These are phyloP conservation scores for Telmatochromis bifrenatus DNA, from an alignment of 2,113 vertebrate genomes.

Conservation along the genomic window DNA sequence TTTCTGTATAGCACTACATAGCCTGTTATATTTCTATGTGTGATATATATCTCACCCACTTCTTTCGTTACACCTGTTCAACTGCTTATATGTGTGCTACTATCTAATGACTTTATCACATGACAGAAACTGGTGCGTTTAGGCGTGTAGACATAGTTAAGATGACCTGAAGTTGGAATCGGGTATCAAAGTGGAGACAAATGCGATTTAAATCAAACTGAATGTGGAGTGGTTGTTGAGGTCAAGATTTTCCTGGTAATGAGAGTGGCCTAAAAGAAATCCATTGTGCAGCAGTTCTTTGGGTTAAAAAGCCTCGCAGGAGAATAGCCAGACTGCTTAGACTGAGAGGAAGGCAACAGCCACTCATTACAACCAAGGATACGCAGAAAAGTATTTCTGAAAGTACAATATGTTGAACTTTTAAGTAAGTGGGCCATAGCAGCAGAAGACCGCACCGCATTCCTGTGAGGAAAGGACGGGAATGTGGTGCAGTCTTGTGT, in stretches of 20 bases:
- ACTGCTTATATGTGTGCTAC: neutral
- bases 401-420: neutral
- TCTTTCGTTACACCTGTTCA: neutral
- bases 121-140: neutral
- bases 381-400: neutral
- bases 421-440: neutral
- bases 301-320: neutral
- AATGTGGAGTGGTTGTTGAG: neutral
- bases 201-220: neutral
- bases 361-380: neutral
- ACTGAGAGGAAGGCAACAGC: neutral
- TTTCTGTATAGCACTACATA: neutral
- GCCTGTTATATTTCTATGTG: neutral
- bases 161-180: neutral
- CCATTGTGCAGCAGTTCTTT: neutral
- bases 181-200: neutral
- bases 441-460: neutral
- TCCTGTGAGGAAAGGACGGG: neutral
- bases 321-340: neutral
- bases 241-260: neutral
- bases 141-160: neutral
- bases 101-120: neutral
- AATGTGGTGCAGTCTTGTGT: fast-evolving
- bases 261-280: neutral
- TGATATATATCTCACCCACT: neutral